These are phyloP conservation scores for Phortica variegata DNA, from an alignment of 1,140 invertebrate species.

Conservation along the genomic window DNA sequence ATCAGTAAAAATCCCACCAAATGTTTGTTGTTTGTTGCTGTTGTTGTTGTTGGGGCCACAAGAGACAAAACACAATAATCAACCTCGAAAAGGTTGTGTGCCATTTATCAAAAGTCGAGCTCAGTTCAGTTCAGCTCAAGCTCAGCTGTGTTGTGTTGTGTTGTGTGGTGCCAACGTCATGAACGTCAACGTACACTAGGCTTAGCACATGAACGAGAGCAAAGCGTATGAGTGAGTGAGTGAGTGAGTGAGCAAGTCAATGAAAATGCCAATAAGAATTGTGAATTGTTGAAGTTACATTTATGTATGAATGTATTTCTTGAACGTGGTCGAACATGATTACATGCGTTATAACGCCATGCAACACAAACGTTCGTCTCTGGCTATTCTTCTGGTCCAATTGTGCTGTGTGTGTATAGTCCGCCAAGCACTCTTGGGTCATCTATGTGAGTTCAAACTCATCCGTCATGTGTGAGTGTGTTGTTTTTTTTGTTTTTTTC, in stretches of 20 bases:
- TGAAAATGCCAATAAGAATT: too few relatives aligned
- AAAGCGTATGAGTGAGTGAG: too few relatives aligned
- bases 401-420: not conserved
- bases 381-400: slow-evolving; percentile 6
- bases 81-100: slow-evolving; percentile 54
- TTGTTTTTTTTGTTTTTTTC: too few relatives aligned
- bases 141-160: too few relatives aligned
- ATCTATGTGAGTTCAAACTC: slow-evolving; percentile 54
- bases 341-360: slow-evolving; percentile 11
- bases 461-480: slow-evolving; percentile 56
- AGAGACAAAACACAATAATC: slow-evolving; percentile 52
- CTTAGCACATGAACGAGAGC: too few relatives aligned
- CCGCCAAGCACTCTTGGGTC: slow-evolving; percentile 30
- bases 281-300: too few relatives aligned
- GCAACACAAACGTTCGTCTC: too few relatives aligned
- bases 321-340: not conserved
- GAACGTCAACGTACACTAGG: too few relatives aligned
- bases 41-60: slow-evolving; percentile 1
- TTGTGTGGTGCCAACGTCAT: too few relatives aligned
- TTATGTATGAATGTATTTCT: too few relatives aligned
- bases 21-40: slow-evolving; percentile 1
- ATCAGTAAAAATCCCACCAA: slow-evolving; percentile 40
- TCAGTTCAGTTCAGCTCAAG: too few relatives aligned
- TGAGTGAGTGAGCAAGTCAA: too few relatives aligned
- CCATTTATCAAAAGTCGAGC: slow-evolving; percentile 55